Conservation (phyloP, 2,888 invertebrate genomes). For the Portevinia maculata region DNA sequence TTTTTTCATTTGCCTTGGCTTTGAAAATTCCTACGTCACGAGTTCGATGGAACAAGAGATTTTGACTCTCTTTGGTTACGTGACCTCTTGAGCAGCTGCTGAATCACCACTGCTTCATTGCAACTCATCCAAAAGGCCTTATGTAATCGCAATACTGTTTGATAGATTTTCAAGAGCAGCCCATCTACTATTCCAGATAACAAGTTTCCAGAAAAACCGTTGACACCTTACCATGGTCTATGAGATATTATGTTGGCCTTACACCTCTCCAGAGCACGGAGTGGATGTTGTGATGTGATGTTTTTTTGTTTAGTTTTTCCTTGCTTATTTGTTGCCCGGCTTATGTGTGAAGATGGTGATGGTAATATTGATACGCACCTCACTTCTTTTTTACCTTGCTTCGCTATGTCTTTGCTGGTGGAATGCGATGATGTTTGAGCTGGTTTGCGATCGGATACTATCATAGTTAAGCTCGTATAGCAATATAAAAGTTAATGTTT, state of each 20-base stretch:
- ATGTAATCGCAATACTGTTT: constrained; percentile 37
- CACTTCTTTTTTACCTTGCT: constrained; percentile 22
- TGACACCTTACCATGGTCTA: constrained; percentile 44
- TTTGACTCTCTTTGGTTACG: constrained; percentile 22
- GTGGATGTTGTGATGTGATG: constrained; percentile 11
- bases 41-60: constrained; percentile 7
- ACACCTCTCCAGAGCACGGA: constrained; percentile 12
- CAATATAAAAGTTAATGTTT: constrained; percentile 80
- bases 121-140: constrained; percentile 28
- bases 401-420: constrained; percentile 20
- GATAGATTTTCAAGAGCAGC: constrained; percentile 39
- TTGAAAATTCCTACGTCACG: constrained; percentile 49
- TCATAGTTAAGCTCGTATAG: constrained; percentile 62
- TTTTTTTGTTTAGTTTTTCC: constrained; percentile 4
- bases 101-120: background rate
- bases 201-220: constrained; percentile 42
- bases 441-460: constrained; percentile 46
- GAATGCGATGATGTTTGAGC: constrained; percentile 48
- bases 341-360: background rate
- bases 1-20: background rate
- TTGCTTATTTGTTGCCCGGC: no score
- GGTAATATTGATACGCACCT: constrained; percentile 27
- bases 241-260: background rate
- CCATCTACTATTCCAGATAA: constrained; percentile 31
- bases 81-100: constrained; percentile 19